phyloP scores from a whole-genome alignment of 2,888 invertebrate genomes.

The Salpingus planirostris region DNA sequence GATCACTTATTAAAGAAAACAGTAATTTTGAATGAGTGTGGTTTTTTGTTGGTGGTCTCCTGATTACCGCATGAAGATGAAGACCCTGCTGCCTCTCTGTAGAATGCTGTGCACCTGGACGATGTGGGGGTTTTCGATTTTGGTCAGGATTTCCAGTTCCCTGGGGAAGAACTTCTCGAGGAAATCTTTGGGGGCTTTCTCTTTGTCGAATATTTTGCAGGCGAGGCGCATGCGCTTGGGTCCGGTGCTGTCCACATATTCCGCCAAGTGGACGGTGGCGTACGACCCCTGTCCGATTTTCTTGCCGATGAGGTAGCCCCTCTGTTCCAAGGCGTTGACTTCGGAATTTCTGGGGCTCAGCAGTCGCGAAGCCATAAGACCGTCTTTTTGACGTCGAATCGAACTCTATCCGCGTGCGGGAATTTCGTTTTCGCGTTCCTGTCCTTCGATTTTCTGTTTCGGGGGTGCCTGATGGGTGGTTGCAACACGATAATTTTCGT shows the following conservation, averaged over 20 bases:
- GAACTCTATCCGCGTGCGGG: too few species aligned
- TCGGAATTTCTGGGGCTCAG: conserved; percentile 73
- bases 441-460: too few species aligned
- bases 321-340: conserved; percentile 73
- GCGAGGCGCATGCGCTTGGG: conserved; percentile 68
- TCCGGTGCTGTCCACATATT: conserved; percentile 64
- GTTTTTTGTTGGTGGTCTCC: too few species aligned
- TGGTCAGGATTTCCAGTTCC: conserved; percentile 81
- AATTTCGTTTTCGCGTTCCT: not conserved
- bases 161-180: conserved; percentile 88
- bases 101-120: conserved; percentile 83
- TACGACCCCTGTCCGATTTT: conserved; percentile 89
- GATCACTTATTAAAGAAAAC: too few species aligned
- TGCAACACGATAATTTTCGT: too few species aligned
- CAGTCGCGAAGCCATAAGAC: conserved; percentile 58
- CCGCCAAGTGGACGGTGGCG: conserved; percentile 81
- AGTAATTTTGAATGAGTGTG: too few species aligned
- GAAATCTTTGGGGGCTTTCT: conserved; percentile 82
- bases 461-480: too few species aligned
- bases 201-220: conserved; percentile 87
- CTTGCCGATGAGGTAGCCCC: conserved; percentile 69
- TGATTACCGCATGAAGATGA: conserved; percentile 83
- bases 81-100: conserved; percentile 73
- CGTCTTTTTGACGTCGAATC: not conserved
- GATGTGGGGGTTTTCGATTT: conserved; percentile 84